Evolutionary conservation across 2,888 invertebrate genomes (phyloP).

Genomic region (Tupiocoris notatus): DNA sequence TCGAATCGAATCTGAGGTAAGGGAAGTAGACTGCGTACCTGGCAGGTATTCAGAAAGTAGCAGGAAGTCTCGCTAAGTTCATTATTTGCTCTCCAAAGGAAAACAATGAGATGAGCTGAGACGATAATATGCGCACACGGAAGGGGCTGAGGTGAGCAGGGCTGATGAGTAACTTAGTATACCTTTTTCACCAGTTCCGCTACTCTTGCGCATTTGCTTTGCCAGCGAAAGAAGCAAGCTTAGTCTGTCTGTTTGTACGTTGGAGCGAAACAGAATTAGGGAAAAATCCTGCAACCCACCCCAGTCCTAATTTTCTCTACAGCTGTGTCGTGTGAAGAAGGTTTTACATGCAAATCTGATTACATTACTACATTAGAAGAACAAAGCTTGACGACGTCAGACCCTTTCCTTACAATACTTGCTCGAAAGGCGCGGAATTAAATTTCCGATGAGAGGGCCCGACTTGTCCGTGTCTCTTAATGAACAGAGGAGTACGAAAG

Average conservation of each 20-base stretch:
- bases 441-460: neutral
- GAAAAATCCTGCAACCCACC: neutral
- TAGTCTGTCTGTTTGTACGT: neutral
- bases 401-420: neutral
- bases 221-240: neutral
- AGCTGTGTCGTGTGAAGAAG: conserved; percentile 1
- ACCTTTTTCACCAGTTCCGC: neutral
- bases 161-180: too few relatives aligned
- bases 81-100: neutral
- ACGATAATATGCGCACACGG: neutral
- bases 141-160: neutral
- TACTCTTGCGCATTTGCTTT: too few relatives aligned
- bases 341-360: conserved; percentile 41
- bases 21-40: too few relatives aligned
- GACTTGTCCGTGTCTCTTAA: neutral
- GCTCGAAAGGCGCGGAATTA: neutral
- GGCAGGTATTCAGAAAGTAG: too few relatives aligned
- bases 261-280: neutral
- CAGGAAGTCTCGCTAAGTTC: too few relatives aligned
- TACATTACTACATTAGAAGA: conserved; percentile 37
- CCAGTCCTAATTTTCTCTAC: neutral
- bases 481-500: neutral
- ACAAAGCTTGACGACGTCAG: neutral
- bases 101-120: neutral
- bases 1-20: too few relatives aligned